phyloP scores from a whole-genome alignment of 2,797 vertebrate species.

The Lophotriccus pileatus region DNA sequence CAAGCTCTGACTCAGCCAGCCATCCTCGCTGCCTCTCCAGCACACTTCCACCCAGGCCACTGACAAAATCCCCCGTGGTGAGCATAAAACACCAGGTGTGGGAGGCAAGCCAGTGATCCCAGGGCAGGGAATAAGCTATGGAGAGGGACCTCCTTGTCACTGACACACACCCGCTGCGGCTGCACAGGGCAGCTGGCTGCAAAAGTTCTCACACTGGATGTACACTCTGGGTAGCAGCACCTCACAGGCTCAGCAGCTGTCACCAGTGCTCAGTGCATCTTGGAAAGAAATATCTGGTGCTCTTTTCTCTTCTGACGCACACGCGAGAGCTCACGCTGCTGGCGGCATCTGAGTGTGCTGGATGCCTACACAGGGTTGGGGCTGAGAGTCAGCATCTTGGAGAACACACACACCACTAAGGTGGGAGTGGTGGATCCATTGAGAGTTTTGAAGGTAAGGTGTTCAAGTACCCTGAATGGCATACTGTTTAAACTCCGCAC shows the following conservation, averaged over 20 bases:
- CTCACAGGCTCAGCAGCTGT: neutral
- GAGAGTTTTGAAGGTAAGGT: neutral
- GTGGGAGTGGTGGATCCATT: neutral
- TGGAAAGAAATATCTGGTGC: neutral
- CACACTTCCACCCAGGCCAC: too few species aligned
- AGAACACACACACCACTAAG: neutral
- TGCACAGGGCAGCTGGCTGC: neutral
- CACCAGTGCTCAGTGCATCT: neutral
- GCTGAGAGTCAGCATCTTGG: neutral
- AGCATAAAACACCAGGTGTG: neutral
- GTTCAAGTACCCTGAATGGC: neutral
- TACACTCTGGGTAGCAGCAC: neutral
- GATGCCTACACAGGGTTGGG: neutral
- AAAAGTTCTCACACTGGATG: neutral
- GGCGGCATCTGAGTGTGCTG: neutral
- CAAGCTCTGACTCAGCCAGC: neutral
- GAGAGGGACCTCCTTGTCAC: neutral
- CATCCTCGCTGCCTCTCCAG: neutral
- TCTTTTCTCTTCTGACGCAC: neutral
- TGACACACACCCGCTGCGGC: neutral
- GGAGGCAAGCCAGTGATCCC: neutral
- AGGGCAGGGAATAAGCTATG: neutral
- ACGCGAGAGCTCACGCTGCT: neutral
- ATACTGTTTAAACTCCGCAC: neutral
- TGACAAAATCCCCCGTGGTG: accelerated